Percentiles rank a stretch among this genome's conserved stretches.
These are phyloP conservation scores for Gallinago solitaria DNA, from an alignment of 2,797 vertebrate species.

Conservation along the genomic window DNA sequence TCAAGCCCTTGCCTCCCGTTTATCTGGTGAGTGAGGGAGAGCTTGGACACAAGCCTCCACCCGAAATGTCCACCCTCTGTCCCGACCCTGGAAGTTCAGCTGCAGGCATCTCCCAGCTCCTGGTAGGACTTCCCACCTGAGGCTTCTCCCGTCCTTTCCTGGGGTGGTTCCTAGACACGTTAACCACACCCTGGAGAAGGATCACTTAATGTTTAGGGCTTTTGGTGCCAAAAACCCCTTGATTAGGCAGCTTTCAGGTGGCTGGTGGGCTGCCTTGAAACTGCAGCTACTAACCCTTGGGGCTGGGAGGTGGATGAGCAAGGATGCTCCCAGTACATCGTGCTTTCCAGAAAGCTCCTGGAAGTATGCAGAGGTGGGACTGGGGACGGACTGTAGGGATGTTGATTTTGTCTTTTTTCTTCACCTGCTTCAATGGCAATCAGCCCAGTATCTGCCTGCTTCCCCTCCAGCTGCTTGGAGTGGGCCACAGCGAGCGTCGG, in stretches of 20 bases:
- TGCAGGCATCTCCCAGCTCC: not conserved
- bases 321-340: rapidly evolving
- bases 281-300: not conserved
- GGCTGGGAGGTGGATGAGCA: not conserved
- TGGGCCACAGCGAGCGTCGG: not conserved
- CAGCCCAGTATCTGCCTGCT: not conserved
- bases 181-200: not conserved
- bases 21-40: not conserved
- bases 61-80: not conserved
- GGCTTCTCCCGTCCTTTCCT: not conserved
- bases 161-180: not conserved
- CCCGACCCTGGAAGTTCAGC: not conserved
- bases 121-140: not conserved
- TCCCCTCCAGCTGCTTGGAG: not conserved
- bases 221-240: not conserved
- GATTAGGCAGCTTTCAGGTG: not conserved
- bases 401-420: not conserved
- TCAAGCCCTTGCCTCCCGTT: not conserved
- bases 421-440: not conserved
- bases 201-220: too few relatives aligned
- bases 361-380: not conserved
- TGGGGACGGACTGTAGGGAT: not conserved
- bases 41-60: not conserved
- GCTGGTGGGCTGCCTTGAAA: not conserved
- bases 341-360: not conserved